These are phyloP conservation scores for Yponomeuta plumbellus DNA, from an alignment of 2,888 invertebrate species.

Conservation along the genomic window DNA sequence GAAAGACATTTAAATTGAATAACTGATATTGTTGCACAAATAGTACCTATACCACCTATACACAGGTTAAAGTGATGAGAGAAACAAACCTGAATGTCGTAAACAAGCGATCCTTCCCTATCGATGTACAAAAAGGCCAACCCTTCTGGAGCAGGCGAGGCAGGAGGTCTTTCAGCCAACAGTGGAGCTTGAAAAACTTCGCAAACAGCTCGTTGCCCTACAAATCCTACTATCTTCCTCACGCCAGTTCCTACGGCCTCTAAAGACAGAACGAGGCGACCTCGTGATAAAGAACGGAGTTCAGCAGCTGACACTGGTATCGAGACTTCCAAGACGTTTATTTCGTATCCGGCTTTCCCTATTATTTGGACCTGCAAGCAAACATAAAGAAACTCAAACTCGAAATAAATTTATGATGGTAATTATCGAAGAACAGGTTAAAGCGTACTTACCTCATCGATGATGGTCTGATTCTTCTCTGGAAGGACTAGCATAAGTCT, in stretches of 20 bases:
- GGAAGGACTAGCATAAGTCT: conserved; percentile 81
- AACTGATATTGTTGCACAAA: too few species aligned
- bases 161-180: conserved; percentile 69
- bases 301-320: conserved; percentile 87
- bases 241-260: conserved; percentile 82
- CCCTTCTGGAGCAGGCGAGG: conserved; percentile 75
- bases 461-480: conserved; percentile 83
- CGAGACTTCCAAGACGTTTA: conserved; percentile 86
- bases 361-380: conserved; percentile 77
- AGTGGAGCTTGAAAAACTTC: conserved; percentile 87
- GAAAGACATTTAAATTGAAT: conserved; percentile 24
- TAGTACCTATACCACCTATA: too few species aligned
- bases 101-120: conserved; percentile 85
- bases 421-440: not conserved
- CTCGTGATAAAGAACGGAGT: conserved; percentile 84
- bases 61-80: too few species aligned
- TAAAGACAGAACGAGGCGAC: conserved; percentile 83
- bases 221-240: conserved; percentile 81
- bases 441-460: conserved; percentile 79
- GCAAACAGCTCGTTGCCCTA: conserved; percentile 85
- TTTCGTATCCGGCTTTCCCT: conserved; percentile 83
- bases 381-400: conserved; percentile 21
- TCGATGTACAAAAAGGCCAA: conserved; percentile 87
- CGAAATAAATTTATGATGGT: not conserved
- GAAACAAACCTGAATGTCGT: conserved; percentile 79